A percentile compares a stretch with the other conserved stretches of the same genome.
phyloP scores from a whole-genome alignment of 2,113 vertebrate genomes.

The Aptenodytes forsteri region DNA sequence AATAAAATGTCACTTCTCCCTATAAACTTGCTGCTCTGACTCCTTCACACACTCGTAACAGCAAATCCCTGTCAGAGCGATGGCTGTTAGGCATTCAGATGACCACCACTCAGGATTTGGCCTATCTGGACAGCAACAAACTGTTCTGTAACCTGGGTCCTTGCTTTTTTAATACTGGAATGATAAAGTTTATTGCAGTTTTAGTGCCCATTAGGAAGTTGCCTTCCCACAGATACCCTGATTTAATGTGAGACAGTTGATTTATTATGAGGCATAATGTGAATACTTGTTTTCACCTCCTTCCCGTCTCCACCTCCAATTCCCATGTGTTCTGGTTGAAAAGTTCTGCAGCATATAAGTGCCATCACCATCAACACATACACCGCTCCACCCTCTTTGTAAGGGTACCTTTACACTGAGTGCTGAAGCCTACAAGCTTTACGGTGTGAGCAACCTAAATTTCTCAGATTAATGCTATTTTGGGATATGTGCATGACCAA shows the following conservation, averaged over 20 bases:
- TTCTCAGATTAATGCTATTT: background rate
- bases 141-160: background rate
- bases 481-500: background rate
- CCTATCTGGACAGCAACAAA: background rate
- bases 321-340: background rate
- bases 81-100: background rate
- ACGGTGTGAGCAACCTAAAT: background rate
- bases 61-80: background rate
- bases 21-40: background rate
- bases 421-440: background rate
- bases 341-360: background rate
- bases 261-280: slow-evolving; percentile 16
- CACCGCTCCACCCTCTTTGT: background rate
- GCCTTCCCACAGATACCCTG: background rate
- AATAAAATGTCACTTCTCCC: background rate
- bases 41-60: background rate
- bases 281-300: slow-evolving; percentile 19
- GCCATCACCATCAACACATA: background rate
- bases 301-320: background rate
- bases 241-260: slow-evolving; percentile 1
- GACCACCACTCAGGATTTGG: background rate
- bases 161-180: background rate
- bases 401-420: background rate
- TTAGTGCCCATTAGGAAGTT: background rate
- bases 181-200: background rate